Evolutionary conservation across 2,113 vertebrate species (phyloP).

Genomic region (Leptocoma aspasia): DNA sequence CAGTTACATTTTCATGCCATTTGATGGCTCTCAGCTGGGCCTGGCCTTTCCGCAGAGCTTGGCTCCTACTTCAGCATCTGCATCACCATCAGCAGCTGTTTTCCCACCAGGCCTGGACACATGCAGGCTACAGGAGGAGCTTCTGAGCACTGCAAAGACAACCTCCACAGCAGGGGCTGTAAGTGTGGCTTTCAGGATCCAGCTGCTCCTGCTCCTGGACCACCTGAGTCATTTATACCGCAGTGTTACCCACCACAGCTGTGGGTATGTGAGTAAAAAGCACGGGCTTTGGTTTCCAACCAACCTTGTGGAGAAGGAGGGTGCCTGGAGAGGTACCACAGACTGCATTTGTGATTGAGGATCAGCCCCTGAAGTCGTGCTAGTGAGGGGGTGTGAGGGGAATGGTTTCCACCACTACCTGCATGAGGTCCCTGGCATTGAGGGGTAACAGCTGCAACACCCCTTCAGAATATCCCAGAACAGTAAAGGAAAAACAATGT

Average conservation of each 20-base stretch:
- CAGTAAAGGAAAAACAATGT: background rate
- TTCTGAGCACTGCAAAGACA: background rate
- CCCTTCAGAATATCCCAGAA: background rate
- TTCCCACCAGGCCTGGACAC: background rate
- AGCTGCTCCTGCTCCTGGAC: background rate
- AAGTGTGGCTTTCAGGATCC: background rate
- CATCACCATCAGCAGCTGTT: background rate
- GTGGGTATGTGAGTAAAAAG: background rate
- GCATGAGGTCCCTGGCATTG: background rate
- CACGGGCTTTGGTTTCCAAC: background rate
- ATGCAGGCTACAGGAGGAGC: background rate
- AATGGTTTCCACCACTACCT: background rate
- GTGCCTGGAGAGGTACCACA: background rate
- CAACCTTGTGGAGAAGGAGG: background rate
- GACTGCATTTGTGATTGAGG: background rate
- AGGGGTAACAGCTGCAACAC: background rate
- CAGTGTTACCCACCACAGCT: background rate
- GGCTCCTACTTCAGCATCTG: background rate
- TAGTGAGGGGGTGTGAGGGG: background rate
- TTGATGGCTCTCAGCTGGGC: background rate
- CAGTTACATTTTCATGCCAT: background rate
- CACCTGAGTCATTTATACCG: background rate
- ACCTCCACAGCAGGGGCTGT: background rate
- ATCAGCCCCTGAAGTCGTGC: background rate
- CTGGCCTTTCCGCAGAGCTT: background rate